A percentile compares a stretch with the other conserved stretches of the same genome.
Conservation (phyloP, 2,113 vertebrate genomes). For the Peromyscus maniculatus region DNA sequence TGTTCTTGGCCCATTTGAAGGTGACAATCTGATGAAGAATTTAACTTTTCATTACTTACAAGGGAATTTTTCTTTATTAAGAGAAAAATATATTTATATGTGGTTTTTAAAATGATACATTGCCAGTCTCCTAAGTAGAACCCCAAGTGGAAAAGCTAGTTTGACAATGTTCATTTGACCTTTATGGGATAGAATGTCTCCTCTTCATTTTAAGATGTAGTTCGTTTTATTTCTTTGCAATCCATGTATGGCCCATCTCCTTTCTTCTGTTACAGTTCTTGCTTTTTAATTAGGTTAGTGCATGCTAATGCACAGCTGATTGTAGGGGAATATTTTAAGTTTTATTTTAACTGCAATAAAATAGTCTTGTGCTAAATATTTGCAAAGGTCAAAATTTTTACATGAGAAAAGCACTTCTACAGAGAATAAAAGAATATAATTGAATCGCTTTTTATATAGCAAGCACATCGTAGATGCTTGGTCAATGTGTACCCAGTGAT, state of each 20-base stretch:
- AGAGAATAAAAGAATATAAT: constrained; percentile 49
- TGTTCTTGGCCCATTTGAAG: background rate
- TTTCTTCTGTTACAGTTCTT: constrained; percentile 79
- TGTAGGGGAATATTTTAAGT: constrained; percentile 79
- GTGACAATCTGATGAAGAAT: background rate
- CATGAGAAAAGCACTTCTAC: constrained; percentile 44
- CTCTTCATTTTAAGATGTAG: constrained; percentile 62
- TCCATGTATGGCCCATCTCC: constrained; percentile 76
- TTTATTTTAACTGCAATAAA: constrained; percentile 81
- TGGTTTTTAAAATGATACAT: constrained; percentile 43
- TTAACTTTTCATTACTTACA: constrained; percentile 49
- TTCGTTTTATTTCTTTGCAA: constrained; percentile 74
- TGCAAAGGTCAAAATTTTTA: constrained; percentile 80
- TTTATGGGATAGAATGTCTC: constrained; percentile 57
- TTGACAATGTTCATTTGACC: constrained; percentile 73
- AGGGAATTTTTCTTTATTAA: background rate
- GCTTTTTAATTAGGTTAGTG: constrained; percentile 81
- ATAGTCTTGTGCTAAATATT: constrained; percentile 78
- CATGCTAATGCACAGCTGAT: constrained; percentile 81
- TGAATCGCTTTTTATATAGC: constrained; percentile 32
- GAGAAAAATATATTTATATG: constrained; percentile 29
- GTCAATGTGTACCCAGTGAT: background rate
- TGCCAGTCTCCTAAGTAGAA: constrained; percentile 5
- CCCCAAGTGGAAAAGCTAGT: constrained; percentile 55
- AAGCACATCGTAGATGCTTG: background rate